A percentile compares a stretch with the other conserved stretches of the same genome.
Conservation (phyloP, 2,888 invertebrate genomes). For the Cosmia pyralina region DNA sequence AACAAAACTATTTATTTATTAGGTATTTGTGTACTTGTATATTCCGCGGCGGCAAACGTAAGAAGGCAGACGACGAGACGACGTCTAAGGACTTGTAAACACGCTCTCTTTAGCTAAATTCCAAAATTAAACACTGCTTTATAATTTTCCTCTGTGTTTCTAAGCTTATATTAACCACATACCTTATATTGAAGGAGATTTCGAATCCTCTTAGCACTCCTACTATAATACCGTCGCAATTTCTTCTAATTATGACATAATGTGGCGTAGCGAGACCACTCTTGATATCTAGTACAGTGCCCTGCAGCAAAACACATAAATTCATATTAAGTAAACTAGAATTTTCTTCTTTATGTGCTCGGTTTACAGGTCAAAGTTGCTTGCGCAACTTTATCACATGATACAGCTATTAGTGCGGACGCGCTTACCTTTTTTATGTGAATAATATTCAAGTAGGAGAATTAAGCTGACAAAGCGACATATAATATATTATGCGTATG, state of each 20-base stretch:
- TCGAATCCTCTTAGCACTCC: conserved; percentile 66
- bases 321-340: conserved; percentile 27
- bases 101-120: conserved; percentile 27
- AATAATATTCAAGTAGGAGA: conserved; percentile 67
- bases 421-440: conserved; percentile 64
- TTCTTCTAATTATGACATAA: conserved; percentile 68
- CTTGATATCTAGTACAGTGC: conserved; percentile 55
- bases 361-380: conserved; percentile 50
- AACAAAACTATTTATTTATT: conserved; percentile 30
- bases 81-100: conserved; percentile 13
- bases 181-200: conserved; percentile 46
- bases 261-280: conserved; percentile 60
- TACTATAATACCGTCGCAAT: conserved; percentile 57
- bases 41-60: not conserved
- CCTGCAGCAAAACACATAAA: conserved; percentile 56
- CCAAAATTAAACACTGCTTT: conserved; percentile 38
- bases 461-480: conserved; percentile 60
- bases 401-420: conserved; percentile 60
- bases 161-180: conserved; percentile 57
- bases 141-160: conserved; percentile 38
- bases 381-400: conserved; percentile 38
- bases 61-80: not conserved
- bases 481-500: conserved; percentile 61
- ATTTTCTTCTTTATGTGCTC: conserved; percentile 48
- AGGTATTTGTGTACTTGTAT: conserved; percentile 6